Evolutionary conservation across 2,888 invertebrate genomes (phyloP).

Genomic region (Synanthedon vespiformis): DNA sequence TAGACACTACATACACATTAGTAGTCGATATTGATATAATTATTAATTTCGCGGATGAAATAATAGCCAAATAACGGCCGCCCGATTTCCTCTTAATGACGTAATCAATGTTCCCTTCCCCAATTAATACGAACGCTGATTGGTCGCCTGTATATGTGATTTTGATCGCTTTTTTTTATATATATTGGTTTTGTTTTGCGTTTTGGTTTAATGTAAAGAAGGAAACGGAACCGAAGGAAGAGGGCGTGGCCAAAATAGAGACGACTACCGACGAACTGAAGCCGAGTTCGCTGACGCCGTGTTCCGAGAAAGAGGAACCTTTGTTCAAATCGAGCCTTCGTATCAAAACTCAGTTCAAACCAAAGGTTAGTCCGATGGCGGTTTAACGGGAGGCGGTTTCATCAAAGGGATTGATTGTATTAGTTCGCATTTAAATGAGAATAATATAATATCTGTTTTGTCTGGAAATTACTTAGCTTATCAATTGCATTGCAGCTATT

Average conservation of each 20-base stretch:
- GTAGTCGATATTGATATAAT: too few relatives aligned
- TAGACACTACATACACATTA: too few relatives aligned
- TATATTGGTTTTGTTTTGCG: conserved; percentile 46
- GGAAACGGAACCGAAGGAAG: conserved; percentile 47
- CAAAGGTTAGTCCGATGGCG: conserved; percentile 53
- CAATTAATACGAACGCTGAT: conserved; percentile 2
- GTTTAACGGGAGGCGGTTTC: conserved; percentile 14
- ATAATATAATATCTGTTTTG: too few relatives aligned
- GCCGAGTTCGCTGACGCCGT: conserved; percentile 41
- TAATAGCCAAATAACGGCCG: too few relatives aligned
- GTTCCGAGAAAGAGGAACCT: conserved; percentile 58
- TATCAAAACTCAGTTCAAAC: conserved; percentile 41
- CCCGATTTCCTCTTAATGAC: too few relatives aligned
- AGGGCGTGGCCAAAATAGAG: conserved; percentile 60
- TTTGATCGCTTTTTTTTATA: conserved; percentile 14
- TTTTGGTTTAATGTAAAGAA: conserved; percentile 55
- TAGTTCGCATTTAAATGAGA: too few relatives aligned
- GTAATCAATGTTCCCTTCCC: too few relatives aligned
- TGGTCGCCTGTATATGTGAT: conserved; percentile 21
- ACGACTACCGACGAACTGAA: conserved; percentile 61
- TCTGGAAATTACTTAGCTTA: background rate
- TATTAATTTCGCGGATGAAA: too few relatives aligned
- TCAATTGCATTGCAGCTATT: too few relatives aligned
- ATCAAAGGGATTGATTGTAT: conserved; percentile 17
- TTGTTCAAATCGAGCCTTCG: conserved; percentile 63